Conservation (phyloP, 2,797 vertebrate genomes). For the Rhabdophis nuchalis region DNA sequence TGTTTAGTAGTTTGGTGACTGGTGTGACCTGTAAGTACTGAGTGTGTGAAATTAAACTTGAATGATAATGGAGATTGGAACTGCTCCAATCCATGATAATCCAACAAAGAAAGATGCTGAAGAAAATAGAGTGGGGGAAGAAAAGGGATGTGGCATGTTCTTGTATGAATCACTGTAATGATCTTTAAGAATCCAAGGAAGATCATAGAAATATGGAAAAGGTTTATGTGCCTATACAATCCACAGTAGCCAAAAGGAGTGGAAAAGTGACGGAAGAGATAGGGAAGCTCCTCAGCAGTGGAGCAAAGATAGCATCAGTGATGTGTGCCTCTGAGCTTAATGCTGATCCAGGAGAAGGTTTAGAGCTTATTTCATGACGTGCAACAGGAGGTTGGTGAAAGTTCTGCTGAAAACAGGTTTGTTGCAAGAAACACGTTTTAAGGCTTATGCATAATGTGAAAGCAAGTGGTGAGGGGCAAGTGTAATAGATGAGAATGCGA, state of each 20-base stretch:
- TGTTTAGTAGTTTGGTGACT: neutral
- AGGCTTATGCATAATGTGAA: neutral
- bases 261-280: neutral
- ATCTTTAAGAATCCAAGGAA: neutral
- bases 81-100: neutral
- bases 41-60: neutral
- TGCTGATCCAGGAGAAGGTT: neutral
- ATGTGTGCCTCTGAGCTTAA: neutral
- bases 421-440: neutral
- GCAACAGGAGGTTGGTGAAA: neutral
- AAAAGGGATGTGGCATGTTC: neutral
- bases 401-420: neutral
- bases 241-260: neutral
- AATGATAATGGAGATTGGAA: neutral
- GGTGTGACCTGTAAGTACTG: neutral
- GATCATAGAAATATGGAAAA: neutral
- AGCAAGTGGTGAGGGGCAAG: neutral
- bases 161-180: neutral
- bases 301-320: neutral
- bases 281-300: neutral
- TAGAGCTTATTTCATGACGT: neutral
- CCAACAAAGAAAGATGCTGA: neutral
- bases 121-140: neutral
- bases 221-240: neutral
- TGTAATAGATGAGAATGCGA: neutral